These are phyloP conservation scores for Tenebrio molitor DNA, from an alignment of 1,140 invertebrate species.

Conservation along the genomic window DNA sequence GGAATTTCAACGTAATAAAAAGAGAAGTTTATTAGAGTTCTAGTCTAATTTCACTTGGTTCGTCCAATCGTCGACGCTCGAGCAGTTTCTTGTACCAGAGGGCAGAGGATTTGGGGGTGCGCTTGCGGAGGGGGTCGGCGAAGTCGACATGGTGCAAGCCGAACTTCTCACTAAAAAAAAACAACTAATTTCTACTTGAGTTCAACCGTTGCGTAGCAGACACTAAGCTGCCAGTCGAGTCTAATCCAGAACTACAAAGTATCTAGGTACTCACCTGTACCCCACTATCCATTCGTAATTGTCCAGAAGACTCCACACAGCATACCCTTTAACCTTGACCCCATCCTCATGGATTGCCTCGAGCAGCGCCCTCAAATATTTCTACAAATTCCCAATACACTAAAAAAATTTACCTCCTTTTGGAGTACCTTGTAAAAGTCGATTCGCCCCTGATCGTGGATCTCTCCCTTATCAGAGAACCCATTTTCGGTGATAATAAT, in stretches of 20 bases:
- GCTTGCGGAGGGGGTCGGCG: constrained; percentile 4
- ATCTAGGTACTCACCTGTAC: constrained; percentile 76
- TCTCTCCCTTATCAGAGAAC: constrained; percentile 68
- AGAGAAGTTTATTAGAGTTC: too few relatives aligned
- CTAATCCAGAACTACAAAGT: too few relatives aligned
- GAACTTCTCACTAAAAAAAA: constrained; percentile 42
- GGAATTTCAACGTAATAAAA: too few relatives aligned
- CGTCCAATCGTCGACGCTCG: constrained; percentile 39
- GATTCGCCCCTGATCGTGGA: constrained; percentile 71
- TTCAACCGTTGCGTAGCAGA: background rate
- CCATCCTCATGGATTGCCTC: constrained; percentile 74
- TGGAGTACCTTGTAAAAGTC: constrained; percentile 60
- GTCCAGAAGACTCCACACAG: constrained; percentile 82
- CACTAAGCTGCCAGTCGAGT: too few relatives aligned
- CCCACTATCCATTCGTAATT: constrained; percentile 84
- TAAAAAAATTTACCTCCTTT: too few relatives aligned
- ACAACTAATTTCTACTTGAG: background rate
- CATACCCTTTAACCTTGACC: constrained; percentile 76
- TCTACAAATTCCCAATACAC: too few relatives aligned
- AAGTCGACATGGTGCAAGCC: constrained; percentile 44
- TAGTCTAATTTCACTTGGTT: too few relatives aligned
- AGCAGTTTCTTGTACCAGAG: constrained; percentile 28
- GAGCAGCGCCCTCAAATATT: constrained; percentile 71
- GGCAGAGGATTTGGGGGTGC: constrained; percentile 42
- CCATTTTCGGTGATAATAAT: constrained; percentile 81